phyloP scores from a whole-genome alignment of 2,888 invertebrate genomes.

The Cremastinae sp. region DNA sequence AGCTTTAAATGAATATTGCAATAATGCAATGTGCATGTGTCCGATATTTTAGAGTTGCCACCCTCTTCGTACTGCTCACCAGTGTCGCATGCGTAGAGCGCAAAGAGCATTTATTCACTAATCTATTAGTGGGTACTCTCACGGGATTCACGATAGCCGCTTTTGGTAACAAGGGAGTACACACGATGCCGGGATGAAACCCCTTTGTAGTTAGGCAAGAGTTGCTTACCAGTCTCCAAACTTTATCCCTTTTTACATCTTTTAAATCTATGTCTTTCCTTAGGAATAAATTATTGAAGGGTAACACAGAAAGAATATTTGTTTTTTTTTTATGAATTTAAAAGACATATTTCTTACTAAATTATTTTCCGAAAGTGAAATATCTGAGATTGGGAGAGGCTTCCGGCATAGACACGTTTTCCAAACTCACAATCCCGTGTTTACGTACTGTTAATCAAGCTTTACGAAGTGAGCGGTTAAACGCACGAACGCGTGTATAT shows the following conservation, averaged over 20 bases:
- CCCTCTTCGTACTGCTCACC: constrained; percentile 20
- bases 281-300: too few relatives aligned
- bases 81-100: constrained; percentile 41
- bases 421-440: constrained; percentile 7
- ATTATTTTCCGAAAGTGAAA: too few relatives aligned
- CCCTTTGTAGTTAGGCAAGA: constrained; percentile 76
- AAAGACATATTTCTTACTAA: too few relatives aligned
- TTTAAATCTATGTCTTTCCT: too few relatives aligned
- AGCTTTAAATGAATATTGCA: constrained; percentile 57
- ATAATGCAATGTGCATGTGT: too few relatives aligned
- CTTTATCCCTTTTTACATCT: too few relatives aligned
- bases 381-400: too few relatives aligned
- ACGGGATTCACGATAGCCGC: constrained; percentile 32
- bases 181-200: constrained; percentile 70
- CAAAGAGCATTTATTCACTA: constrained; percentile 58
- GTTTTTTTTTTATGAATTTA: too few relatives aligned
- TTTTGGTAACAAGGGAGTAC: neutral
- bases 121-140: constrained; percentile 58
- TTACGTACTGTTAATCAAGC: constrained; percentile 53
- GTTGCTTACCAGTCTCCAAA: constrained; percentile 76
- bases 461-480: constrained; percentile 32
- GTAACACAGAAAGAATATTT: too few relatives aligned
- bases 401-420: too few relatives aligned
- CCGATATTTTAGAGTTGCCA: too few relatives aligned
- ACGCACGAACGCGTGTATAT: too few relatives aligned